A percentile compares a stretch with the other conserved stretches of the same genome.
Evolutionary conservation across 2,113 vertebrate species (phyloP).

Genomic region (Reinhardtius hippoglossoides): DNA sequence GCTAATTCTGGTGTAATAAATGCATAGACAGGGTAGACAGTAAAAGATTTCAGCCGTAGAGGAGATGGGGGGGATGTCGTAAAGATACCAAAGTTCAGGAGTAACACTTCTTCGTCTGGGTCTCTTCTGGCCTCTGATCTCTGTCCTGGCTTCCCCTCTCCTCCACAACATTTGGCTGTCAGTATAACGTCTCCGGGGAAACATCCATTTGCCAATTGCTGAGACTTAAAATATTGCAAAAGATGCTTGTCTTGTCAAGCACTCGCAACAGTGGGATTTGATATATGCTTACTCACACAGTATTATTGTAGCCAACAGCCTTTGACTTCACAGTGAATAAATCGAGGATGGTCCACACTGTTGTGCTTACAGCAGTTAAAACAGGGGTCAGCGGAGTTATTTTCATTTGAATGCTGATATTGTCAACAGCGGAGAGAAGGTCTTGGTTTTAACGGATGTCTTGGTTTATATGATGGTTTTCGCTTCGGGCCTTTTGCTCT

Average conservation of each 20-base stretch:
- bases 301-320: slow-evolving; percentile 39
- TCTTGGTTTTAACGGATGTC: slow-evolving; percentile 18
- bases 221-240: slow-evolving; percentile 71
- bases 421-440: slow-evolving; percentile 18
- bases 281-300: slow-evolving; percentile 54
- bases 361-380: slow-evolving; percentile 23
- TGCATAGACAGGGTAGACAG: slow-evolving; percentile 20
- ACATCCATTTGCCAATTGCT: slow-evolving; percentile 63
- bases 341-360: slow-evolving; percentile 5
- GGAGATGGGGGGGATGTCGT: slow-evolving; percentile 57
- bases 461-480: slow-evolving; percentile 24
- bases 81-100: slow-evolving; percentile 66
- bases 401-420: slow-evolving; percentile 15
- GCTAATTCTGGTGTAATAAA: too few relatives aligned
- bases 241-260: slow-evolving; percentile 59
- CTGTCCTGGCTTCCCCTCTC: slow-evolving; percentile 60
- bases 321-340: slow-evolving; percentile 40
- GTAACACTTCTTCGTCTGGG: slow-evolving; percentile 48
- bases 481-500: slow-evolving; percentile 33
- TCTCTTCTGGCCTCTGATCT: slow-evolving; percentile 63
- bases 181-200: slow-evolving; percentile 49
- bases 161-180: slow-evolving; percentile 67
- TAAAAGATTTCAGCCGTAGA: slow-evolving; percentile 16
- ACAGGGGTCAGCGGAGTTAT: slow-evolving; percentile 23
- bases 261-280: slow-evolving; percentile 53